These are phyloP conservation scores for Chionomys nivalis DNA, from an alignment of 2,113 vertebrate species.

Conservation along the genomic window DNA sequence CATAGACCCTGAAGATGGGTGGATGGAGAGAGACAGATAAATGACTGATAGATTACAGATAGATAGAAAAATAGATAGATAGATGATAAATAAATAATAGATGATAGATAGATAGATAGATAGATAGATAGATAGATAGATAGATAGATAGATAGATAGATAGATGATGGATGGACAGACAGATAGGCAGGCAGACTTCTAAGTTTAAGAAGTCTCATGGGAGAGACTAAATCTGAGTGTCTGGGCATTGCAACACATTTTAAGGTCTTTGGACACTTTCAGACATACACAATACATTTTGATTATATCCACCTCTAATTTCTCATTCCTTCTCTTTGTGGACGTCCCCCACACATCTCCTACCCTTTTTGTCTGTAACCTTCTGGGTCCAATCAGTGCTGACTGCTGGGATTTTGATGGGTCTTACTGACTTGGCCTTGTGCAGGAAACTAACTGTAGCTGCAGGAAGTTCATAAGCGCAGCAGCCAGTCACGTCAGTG, in stretches of 20 bases:
- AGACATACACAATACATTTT: not conserved
- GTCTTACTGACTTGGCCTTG: not conserved
- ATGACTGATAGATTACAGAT: not conserved
- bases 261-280: not conserved
- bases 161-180: rapidly evolving
- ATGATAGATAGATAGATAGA: not conserved
- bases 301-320: too few species aligned
- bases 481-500: not conserved
- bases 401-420: not conserved
- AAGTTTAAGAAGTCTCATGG: not conserved
- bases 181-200: not conserved
- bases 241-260: not conserved
- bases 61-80: not conserved
- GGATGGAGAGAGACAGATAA: not conserved
- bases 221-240: not conserved
- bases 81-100: not conserved
- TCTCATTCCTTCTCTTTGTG: not conserved
- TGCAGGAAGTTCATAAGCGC: not conserved
- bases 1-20: not conserved
- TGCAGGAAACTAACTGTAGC: too few species aligned
- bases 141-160: not conserved
- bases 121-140: not conserved
- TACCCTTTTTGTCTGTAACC: not conserved
- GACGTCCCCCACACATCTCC: not conserved
- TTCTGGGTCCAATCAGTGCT: not conserved